A percentile compares a stretch with the other conserved stretches of the same genome.
phyloP scores from a whole-genome alignment of 2,113 vertebrate species.

The Pholis gunnellus region DNA sequence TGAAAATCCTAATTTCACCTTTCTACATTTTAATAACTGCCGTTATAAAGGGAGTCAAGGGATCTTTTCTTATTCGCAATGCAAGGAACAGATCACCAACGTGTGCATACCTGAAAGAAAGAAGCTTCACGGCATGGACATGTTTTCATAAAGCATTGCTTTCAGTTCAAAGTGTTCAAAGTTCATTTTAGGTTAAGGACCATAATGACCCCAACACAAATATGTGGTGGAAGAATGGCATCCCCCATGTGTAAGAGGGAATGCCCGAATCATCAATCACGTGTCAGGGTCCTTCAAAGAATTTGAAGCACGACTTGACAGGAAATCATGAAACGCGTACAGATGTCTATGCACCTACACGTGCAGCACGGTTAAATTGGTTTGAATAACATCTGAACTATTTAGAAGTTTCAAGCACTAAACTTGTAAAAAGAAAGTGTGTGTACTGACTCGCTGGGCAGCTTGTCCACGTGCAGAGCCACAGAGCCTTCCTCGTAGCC shows the following conservation, averaged over 20 bases:
- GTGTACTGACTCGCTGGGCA: slow-evolving; percentile 94
- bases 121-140: background rate
- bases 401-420: background rate
- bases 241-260: background rate
- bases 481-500: slow-evolving; percentile 97
- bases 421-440: background rate
- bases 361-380: background rate
- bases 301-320: background rate
- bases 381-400: background rate
- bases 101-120: background rate
- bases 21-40: background rate
- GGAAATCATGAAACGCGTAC: background rate
- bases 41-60: background rate
- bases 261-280: background rate
- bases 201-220: background rate
- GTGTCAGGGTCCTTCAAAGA: background rate
- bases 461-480: slow-evolving; percentile 95
- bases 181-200: background rate
- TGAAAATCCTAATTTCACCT: background rate
- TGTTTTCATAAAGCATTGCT: background rate
- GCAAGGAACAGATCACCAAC: background rate
- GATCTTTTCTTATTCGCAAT: background rate
- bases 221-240: background rate
- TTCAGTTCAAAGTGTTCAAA: background rate
- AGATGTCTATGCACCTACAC: background rate